These are phyloP conservation scores for Conus betulinus DNA, from an alignment of 1,140 invertebrate genomes.

Conservation along the genomic window DNA sequence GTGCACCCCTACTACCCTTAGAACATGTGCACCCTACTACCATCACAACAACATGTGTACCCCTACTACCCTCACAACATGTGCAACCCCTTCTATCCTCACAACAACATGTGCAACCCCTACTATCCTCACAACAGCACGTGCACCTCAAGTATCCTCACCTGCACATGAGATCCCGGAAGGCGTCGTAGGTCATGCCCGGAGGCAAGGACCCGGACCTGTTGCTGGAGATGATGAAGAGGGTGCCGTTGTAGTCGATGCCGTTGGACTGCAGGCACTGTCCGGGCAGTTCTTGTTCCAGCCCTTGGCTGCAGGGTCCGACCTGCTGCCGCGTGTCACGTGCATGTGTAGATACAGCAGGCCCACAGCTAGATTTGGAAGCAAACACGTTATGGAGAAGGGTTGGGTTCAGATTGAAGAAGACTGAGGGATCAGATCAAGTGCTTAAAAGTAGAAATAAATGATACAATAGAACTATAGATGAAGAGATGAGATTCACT, in stretches of 20 bases:
- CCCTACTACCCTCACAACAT: too few species aligned
- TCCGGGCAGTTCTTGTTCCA: conserved; percentile 28
- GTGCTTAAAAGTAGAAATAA: too few species aligned
- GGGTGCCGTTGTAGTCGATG: conserved; percentile 39
- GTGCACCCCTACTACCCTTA: too few species aligned
- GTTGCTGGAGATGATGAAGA: conserved; percentile 41
- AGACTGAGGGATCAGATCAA: too few species aligned
- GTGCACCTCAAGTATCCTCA: not conserved
- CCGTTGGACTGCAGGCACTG: conserved; percentile 40
- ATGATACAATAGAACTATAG: too few species aligned
- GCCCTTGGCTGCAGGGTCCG: conserved; percentile 30
- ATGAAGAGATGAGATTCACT: too few species aligned
- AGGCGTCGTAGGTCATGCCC: conserved; percentile 16
- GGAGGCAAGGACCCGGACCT: conserved; percentile 30
- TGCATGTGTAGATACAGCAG: not conserved
- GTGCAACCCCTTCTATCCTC: too few species aligned
- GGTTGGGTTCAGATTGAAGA: too few species aligned
- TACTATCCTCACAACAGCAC: too few species aligned
- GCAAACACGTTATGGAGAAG: not conserved
- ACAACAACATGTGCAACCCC: too few species aligned
- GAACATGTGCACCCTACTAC: too few species aligned
- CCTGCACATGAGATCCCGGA: conserved; percentile 33
- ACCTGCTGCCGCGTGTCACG: conserved; percentile 17
- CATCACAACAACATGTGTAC: too few species aligned
- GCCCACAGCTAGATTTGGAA: not conserved